Percentiles rank a stretch among this genome's conserved stretches.
Evolutionary conservation across 1,140 invertebrate genomes (phyloP).

Genomic region (Diprion similis): DNA sequence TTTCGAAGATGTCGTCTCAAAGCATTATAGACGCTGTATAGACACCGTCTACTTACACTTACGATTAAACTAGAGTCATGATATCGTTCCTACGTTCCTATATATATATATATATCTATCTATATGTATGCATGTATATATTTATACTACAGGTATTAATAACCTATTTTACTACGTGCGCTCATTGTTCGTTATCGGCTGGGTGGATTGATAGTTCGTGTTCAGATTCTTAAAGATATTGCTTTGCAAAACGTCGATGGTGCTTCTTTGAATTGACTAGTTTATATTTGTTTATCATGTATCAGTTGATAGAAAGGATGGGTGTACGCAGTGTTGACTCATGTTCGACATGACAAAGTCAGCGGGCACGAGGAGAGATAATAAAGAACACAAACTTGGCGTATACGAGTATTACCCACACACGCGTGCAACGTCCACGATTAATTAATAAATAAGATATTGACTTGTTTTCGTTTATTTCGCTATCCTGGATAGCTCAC

Average conservation of each 20-base stretch:
- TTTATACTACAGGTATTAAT: neutral
- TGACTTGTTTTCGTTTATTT: neutral
- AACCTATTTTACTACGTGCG: neutral
- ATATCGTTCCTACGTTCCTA: neutral
- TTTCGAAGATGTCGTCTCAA: neutral
- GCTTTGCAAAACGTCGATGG: constrained; percentile 46
- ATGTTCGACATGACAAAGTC: neutral
- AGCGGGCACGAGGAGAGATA: neutral
- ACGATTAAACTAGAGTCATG: neutral
- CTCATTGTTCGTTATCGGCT: neutral
- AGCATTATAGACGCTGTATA: neutral
- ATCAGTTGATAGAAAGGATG: neutral
- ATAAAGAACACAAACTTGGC: neutral
- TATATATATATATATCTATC: neutral
- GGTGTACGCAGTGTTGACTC: neutral
- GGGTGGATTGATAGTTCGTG: constrained; percentile 24
- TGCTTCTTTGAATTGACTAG: constrained; percentile 53
- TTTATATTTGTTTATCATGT: constrained; percentile 12
- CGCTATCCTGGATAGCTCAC: neutral
- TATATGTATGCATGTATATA: neutral
- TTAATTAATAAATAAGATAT: neutral
- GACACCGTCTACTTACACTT: constrained; percentile 4
- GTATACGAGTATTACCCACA: too few species aligned
- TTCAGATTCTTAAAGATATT: constrained; percentile 43
- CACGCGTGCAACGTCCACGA: neutral